A percentile compares a stretch with the other conserved stretches of the same genome.
Evolutionary conservation across 2,113 vertebrate species (phyloP).

Genomic region (Labeo catla): DNA sequence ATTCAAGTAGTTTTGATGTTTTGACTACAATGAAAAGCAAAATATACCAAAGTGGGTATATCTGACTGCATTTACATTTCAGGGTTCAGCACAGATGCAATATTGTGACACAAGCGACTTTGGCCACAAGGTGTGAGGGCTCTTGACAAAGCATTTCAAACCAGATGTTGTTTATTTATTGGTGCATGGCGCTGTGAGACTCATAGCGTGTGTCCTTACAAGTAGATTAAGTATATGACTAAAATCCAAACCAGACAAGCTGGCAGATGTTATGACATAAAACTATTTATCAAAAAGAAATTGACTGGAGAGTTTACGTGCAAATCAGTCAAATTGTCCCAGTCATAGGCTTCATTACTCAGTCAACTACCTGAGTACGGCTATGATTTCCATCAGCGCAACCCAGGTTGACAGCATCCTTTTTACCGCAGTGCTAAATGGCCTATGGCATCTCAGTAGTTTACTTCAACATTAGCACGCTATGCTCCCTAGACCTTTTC

Average conservation of each 20-base stretch:
- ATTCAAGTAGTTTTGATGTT: background rate
- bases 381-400: background rate
- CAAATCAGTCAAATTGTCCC: slow-evolving; percentile 1
- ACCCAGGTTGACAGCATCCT: background rate
- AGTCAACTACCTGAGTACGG: slow-evolving; percentile 17
- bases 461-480: slow-evolving; percentile 5
- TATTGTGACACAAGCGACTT: background rate
- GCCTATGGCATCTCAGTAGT: background rate
- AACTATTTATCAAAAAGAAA: slow-evolving; percentile 2
- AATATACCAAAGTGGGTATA: background rate
- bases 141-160: background rate
- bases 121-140: background rate
- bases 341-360: slow-evolving; percentile 37
- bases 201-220: background rate
- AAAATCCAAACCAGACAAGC: background rate
- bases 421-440: slow-evolving; percentile 26
- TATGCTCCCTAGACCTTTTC: background rate
- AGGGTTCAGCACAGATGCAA: background rate
- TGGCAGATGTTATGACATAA: background rate
- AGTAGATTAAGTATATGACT: background rate
- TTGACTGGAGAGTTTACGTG: background rate
- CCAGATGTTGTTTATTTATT: background rate
- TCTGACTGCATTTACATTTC: background rate
- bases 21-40: background rate
- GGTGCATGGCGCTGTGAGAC: background rate